Base-by-base conservation (phyloP, 2,113 vertebrate genomes). In the Excalfactoria chinensis region DNA sequence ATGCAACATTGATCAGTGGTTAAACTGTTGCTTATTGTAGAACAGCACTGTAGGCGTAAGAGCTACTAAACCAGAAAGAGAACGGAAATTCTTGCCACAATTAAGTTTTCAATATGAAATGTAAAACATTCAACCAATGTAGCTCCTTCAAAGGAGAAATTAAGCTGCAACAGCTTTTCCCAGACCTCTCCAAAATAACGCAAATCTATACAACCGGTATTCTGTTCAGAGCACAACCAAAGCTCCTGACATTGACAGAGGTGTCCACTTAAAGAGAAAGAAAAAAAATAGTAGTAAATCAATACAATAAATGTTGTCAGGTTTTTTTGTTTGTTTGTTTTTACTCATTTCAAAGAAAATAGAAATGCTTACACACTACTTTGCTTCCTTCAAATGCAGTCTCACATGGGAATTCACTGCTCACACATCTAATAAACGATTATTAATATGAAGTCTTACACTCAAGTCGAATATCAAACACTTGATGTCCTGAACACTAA, bases 11-110 rank as follows among this genome's bases (percentile, higher is more conserved):
- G 68, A 78, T 75, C 91, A 46, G 35, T 87, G 34, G 87, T 46
- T 62, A 85, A 96, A 92, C 67, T 89, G 69, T n/a, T 88, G 67
- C 53, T 60, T 59, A 92, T 56, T 69, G 51, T 79, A 89, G 79
- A 84, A 89, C 7, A 84, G 11, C 19, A 78, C 26, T 78, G 28
- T 73, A 69, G 55, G 78, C 93, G 40, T 64, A 80, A 84, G 30
- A 84, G 63, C 67, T 79, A 69, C 40, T 37, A 73, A 92, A 78
- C 3, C 64, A 91, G 13, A 70, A 58, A 53, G n/a, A 84, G 70
- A 13, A 90, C 64, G 75, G 40, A 85, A 87, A 87, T 71, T 92
- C 84, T 76, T 4, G 15, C 17, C 70, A 63, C 28, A 3, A 68
- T 28, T 43, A 44, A 44, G 1, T 53, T 89, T 74, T 76, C 40